These are phyloP conservation scores for Actinostola sp. DNA, from an alignment of 92 coral and sea anemone species.

Conservation along the genomic window DNA sequence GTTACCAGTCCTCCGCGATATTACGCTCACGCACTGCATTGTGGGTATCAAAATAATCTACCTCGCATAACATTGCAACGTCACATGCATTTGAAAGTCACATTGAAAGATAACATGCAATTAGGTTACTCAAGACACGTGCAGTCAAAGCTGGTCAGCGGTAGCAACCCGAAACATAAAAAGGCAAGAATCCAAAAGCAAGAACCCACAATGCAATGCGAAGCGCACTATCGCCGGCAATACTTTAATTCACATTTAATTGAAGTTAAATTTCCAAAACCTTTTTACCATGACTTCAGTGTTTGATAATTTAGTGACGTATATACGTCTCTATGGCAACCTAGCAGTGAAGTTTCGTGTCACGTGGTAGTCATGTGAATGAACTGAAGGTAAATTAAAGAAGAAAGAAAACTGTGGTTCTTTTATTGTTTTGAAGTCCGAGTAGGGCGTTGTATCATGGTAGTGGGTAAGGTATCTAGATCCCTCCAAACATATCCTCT, in stretches of 20 bases:
- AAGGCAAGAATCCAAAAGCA: background rate
- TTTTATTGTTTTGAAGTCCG: no score
- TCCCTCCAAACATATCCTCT: no score
- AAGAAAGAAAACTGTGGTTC: background rate
- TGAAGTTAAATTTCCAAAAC: background rate
- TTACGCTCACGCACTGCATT: slow-evolving; percentile 29
- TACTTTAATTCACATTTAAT: background rate
- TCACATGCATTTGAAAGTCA: background rate
- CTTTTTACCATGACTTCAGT: background rate
- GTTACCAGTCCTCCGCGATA: slow-evolving; percentile 31
- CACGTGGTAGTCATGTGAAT: background rate
- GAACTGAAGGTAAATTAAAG: background rate
- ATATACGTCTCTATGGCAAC: slow-evolving; percentile 30
- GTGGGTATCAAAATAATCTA: no score
- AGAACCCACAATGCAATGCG: slow-evolving; percentile 37
- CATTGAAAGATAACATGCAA: slow-evolving; percentile 1
- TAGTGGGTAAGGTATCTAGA: no score
- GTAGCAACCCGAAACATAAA: background rate
- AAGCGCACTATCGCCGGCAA: slow-evolving; percentile 16
- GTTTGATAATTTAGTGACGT: slow-evolving; percentile 19
- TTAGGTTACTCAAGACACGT: background rate
- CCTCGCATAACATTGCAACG: background rate
- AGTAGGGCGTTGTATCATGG: no score
- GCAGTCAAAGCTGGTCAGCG: background rate
- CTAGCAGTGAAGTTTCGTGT: slow-evolving; percentile 33